phyloP scores from a whole-genome alignment of 1,140 invertebrate genomes.

The Fopius arisanus region DNA sequence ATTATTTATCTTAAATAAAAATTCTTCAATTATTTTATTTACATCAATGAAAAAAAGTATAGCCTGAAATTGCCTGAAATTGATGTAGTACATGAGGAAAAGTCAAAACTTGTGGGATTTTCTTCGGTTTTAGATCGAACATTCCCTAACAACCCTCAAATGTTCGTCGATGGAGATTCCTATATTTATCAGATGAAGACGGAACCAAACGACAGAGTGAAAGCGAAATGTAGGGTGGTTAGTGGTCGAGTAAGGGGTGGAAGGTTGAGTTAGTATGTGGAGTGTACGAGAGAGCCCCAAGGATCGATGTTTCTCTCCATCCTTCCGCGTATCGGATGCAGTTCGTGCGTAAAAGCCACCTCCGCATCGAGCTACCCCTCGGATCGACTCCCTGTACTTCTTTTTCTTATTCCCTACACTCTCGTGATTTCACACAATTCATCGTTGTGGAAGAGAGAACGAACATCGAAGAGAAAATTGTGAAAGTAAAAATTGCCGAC shows the following conservation, averaged over 20 bases:
- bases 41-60: no score
- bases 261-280: conserved; percentile 2
- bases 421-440: background rate
- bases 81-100: conserved; percentile 46
- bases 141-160: conserved; percentile 46
- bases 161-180: conserved; percentile 38
- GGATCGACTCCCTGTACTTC: conserved; percentile 37
- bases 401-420: background rate
- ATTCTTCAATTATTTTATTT: no score
- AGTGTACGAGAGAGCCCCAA: conserved; percentile 29
- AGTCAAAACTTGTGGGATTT: conserved; percentile 58
- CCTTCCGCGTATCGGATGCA: conserved; percentile 45
- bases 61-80: no score
- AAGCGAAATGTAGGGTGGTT: conserved; percentile 22
- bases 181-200: conserved; percentile 16
- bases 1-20: no score
- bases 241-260: background rate
- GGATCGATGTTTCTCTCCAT: conserved; percentile 41
- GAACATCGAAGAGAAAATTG: background rate
- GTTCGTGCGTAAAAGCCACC: conserved; percentile 51
- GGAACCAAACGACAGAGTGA: conserved; percentile 26
- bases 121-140: conserved; percentile 50
- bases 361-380: conserved; percentile 37
- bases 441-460: background rate
- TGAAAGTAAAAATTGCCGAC: no score